Evolutionary conservation across 2,113 vertebrate species (phyloP).

Genomic region (Hippocampus guttulatus): DNA sequence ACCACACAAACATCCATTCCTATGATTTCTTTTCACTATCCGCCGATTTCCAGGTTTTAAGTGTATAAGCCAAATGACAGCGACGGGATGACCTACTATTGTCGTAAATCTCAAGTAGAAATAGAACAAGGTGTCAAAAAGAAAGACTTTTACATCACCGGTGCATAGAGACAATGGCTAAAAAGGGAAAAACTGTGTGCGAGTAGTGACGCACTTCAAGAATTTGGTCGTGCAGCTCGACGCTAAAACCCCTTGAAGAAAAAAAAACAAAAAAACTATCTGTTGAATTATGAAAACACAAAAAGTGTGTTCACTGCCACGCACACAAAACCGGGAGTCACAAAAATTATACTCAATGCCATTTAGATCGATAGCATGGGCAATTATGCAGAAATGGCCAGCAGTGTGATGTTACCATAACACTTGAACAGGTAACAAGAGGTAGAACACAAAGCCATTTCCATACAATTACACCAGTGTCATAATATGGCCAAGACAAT

Average conservation of each 20-base stretch:
- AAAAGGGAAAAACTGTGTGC: conserved; percentile 33
- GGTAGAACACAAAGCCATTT: conserved; percentile 78
- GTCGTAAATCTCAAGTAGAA: conserved; percentile 5
- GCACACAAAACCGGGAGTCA: conserved; percentile 38
- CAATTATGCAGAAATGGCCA: conserved; percentile 78
- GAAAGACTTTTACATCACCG: conserved; percentile 28
- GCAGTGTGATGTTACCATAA: conserved; percentile 77
- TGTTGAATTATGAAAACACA: conserved; percentile 10
- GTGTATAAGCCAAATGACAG: conserved; percentile 1
- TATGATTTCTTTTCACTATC: not conserved
- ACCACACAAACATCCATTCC: not conserved
- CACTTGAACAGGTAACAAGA: conserved; percentile 78
- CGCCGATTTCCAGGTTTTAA: not conserved
- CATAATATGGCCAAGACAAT: conserved; percentile 46
- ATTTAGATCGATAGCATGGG: conserved; percentile 50
- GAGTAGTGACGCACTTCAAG: conserved; percentile 32
- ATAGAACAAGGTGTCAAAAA: conserved; percentile 11
- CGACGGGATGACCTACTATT: conserved; percentile 9
- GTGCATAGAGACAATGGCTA: conserved; percentile 52
- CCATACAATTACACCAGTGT: conserved; percentile 70
- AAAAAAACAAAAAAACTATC: conserved; percentile 8
- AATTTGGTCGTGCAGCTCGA: conserved; percentile 63
- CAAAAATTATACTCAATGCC: conserved; percentile 38
- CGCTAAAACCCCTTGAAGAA: conserved; percentile 17
- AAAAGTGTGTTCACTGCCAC: conserved; percentile 26